Conservation (phyloP, 2,797 vertebrate species). For the Chromobotia macracanthus region DNA sequence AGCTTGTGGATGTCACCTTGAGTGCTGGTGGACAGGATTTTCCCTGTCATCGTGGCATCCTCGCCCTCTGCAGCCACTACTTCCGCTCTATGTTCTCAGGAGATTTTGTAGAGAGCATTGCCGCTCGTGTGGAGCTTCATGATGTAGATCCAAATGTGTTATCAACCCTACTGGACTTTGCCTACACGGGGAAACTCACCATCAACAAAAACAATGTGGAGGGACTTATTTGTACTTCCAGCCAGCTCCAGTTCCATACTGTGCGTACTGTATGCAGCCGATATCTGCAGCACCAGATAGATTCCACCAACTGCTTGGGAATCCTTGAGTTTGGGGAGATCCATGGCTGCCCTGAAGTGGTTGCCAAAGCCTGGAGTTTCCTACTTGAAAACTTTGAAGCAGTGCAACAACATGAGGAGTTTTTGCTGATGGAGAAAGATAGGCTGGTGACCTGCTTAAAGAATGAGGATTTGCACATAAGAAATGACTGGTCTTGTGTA, state of each 20-base stretch:
- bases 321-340: slow-evolving; percentile 94
- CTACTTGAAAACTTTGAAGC: slow-evolving; percentile 93
- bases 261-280: slow-evolving; percentile 89
- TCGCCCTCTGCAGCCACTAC: slow-evolving; percentile 94
- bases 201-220: slow-evolving; percentile 95
- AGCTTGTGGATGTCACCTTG: slow-evolving; percentile 88
- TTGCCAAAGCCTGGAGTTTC: slow-evolving; percentile 92
- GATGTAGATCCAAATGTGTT: slow-evolving; percentile 83
- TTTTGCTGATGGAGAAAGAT: slow-evolving; percentile 83
- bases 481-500: slow-evolving; percentile 83
- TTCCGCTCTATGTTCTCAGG: slow-evolving; percentile 95
- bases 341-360: slow-evolving; percentile 90
- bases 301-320: slow-evolving; percentile 92
- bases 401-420: slow-evolving; percentile 88
- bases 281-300: slow-evolving; percentile 96
- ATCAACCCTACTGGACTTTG: slow-evolving; percentile 86
- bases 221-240: slow-evolving; percentile 85
- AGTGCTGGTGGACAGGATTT: slow-evolving; percentile 83
- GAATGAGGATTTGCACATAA: slow-evolving; percentile 90
- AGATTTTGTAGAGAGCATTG: slow-evolving; percentile 91
- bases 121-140: slow-evolving; percentile 87
- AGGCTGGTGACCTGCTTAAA: slow-evolving; percentile 83
- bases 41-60: slow-evolving; percentile 88
- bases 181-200: slow-evolving; percentile 92
- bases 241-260: slow-evolving; percentile 89